Base-by-base conservation (phyloP, 1,140 invertebrate genomes). In the Brachionus sp. region DNA sequence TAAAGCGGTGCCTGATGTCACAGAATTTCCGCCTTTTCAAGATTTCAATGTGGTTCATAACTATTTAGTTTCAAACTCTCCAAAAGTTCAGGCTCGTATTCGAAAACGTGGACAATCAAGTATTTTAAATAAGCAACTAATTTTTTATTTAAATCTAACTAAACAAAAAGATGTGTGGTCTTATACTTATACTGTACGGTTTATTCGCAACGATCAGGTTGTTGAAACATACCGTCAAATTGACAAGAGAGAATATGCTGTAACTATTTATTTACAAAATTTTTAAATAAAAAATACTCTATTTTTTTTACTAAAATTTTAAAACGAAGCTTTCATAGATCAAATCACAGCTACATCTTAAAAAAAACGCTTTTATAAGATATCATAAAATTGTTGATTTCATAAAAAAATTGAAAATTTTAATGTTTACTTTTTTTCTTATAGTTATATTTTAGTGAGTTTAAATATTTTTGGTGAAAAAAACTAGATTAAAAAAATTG, bases 1-100 rank as follows among this genome's bases (percentile, higher is more conserved):
- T 10, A 57, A 57, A 23, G 29, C n/a, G 1, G 9, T 57, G 10
- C 77, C 77, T 23, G 70, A 75, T 13, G 53, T 57, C 1, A 35
- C 16, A 39, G 77, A 78, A 23, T 57, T 57, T 78, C 53, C 53
- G 25, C 19, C 46, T 9, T 78, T 57, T 78, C 46, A 53, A 62
- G 77, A 78, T 19, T 78, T 78, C 10, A 57, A 53, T 78, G 77
- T 78, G 9, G 53, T 78, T 7, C 77, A 78, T 62, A 62, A 78
- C 16, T 78, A 78, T 37, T 78, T 78, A 29, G 42, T 39, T 25
- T 75, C 70, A 12, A 75, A 29, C 25, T 46, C 70, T 5, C 42
- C 70, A 10, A 53, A 78, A 10, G 77, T 62, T 33, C 53, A 78
- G 19, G 46, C 46, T 42, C 50, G 77, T 57, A 78, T 78, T 37